Evolutionary conservation across 2,888 invertebrate species (phyloP).

Genomic region (Chironomus tentans): DNA sequence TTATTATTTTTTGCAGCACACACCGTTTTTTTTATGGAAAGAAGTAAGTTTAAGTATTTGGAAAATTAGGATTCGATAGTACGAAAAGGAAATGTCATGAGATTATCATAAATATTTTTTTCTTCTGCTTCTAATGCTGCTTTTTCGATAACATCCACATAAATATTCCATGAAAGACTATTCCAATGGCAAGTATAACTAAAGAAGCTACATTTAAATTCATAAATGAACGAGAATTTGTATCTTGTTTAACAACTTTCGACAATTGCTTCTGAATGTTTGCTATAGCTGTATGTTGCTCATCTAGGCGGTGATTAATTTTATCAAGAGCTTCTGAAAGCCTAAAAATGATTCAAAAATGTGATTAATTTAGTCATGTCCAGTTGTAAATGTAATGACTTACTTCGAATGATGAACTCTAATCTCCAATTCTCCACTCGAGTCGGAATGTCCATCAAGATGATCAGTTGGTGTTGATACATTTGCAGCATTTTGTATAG

Average conservation of each 20-base stretch:
- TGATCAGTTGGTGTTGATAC: constrained; percentile 43
- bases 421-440: constrained; percentile 40
- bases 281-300: constrained; percentile 45
- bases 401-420: constrained; percentile 28
- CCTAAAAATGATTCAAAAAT: constrained; percentile 39
- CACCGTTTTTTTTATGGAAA: not conserved
- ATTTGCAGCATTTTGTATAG: constrained; percentile 42
- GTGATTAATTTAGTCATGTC: constrained; percentile 13
- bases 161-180: constrained; percentile 27
- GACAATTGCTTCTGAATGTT: constrained; percentile 37
- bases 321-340: constrained; percentile 44
- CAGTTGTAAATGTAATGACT: not conserved
- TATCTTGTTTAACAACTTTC: constrained; percentile 34
- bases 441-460: constrained; percentile 44
- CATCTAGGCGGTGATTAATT: constrained; percentile 46
- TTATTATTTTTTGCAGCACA: no score
- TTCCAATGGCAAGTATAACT: constrained; percentile 24
- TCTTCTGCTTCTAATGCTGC: not conserved
- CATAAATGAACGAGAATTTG: not conserved
- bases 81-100: not conserved
- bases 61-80: not conserved
- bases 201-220: constrained; percentile 19
- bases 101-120: not conserved
- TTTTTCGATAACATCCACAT: constrained; percentile 18
- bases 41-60: not conserved